Conservation (phyloP, 2,113 vertebrate genomes). For the Podarcis cretensis region DNA sequence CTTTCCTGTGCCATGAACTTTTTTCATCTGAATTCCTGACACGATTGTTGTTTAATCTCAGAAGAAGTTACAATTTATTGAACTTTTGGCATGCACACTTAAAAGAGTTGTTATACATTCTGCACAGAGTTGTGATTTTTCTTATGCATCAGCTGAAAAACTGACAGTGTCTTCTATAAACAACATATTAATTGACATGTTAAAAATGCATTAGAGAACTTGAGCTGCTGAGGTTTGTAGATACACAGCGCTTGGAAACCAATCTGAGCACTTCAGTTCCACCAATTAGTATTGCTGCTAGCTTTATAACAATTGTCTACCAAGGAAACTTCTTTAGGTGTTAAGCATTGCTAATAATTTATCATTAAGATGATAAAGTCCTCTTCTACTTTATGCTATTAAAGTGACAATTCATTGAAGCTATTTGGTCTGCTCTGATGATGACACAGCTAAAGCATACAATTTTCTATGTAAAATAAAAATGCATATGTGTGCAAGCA, state of each 20-base stretch:
- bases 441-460: neutral
- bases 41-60: conserved; percentile 27
- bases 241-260: conserved; percentile 65
- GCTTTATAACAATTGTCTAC: conserved; percentile 24
- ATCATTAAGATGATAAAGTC: too few relatives aligned
- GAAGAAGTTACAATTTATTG: conserved; percentile 1
- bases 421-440: neutral
- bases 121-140: conserved; percentile 68
- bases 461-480: neutral
- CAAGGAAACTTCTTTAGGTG: neutral
- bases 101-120: conserved; percentile 47
- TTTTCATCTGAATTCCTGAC: conserved; percentile 14
- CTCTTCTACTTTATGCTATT: too few relatives aligned
- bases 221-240: conserved; percentile 60
- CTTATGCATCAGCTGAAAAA: conserved; percentile 55
- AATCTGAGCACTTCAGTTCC: conserved; percentile 67
- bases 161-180: conserved; percentile 58
- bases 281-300: conserved; percentile 47
- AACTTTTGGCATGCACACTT: neutral
- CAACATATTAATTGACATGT: conserved; percentile 53
- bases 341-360: conserved; percentile 13
- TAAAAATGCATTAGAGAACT: conserved; percentile 71
- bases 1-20: conserved; percentile 20
- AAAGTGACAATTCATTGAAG: neutral
- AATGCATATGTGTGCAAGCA: neutral